Percentiles rank a stretch among this genome's conserved stretches.
Evolutionary conservation across 2,888 invertebrate species (phyloP).

Genomic region (Pachymerium ferrugineum): DNA sequence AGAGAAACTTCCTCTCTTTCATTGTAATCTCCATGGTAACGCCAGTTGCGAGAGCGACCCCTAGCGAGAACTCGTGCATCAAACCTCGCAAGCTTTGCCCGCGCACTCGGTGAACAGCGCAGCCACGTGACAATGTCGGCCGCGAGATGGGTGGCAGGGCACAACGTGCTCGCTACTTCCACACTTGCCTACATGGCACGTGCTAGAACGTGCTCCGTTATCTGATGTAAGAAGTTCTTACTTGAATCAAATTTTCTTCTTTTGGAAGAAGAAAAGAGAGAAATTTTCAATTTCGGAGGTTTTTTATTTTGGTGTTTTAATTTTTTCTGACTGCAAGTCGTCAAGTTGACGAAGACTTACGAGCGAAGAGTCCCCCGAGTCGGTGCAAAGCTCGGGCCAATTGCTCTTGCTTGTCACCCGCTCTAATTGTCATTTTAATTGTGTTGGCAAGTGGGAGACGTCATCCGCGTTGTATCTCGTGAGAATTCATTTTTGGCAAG

Average conservation of each 20-base stretch:
- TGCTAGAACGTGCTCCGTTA: neutral
- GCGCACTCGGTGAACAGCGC: slow-evolving; percentile 6
- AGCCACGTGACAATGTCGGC: neutral
- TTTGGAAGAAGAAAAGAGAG: neutral
- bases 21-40: neutral
- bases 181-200: neutral
- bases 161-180: slow-evolving; percentile 6
- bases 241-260: too few relatives aligned
- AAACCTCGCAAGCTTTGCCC: too few relatives aligned
- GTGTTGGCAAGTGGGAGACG: neutral
- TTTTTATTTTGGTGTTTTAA: too few relatives aligned
- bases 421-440: neutral
- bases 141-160: neutral
- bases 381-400: neutral
- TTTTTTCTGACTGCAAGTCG: neutral
- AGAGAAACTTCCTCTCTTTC: neutral
- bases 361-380: neutral
- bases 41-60: slow-evolving; percentile 13
- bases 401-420: neutral
- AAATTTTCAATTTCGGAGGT: too few relatives aligned
- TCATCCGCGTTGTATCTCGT: neutral
- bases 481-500: slow-evolving; percentile 9
- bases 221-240: too few relatives aligned
- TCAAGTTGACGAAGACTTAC: neutral
- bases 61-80: slow-evolving; percentile 6